These are phyloP conservation scores for Notiomystis cincta DNA, from an alignment of 2,113 vertebrate genomes.

Conservation along the genomic window DNA sequence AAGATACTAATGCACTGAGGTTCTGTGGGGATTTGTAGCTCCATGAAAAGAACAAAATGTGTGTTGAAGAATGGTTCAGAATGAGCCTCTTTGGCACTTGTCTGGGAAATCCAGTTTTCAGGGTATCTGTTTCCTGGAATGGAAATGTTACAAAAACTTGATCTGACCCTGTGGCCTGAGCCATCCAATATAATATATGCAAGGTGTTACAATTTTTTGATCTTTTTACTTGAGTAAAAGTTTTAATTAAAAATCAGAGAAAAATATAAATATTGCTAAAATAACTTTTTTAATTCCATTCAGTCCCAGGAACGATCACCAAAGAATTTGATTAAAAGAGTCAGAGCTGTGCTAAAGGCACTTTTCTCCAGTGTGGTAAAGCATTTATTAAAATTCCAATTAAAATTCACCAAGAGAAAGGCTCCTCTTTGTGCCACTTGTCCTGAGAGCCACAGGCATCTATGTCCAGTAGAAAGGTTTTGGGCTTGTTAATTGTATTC, in stretches of 20 bases:
- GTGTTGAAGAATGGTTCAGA: neutral
- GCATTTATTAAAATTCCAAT: constrained; percentile 31
- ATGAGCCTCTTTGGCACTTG: neutral
- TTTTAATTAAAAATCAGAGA: neutral
- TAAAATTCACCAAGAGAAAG: neutral
- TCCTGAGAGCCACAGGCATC: neutral
- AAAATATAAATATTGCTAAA: neutral
- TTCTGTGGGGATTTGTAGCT: neutral
- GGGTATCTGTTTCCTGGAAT: neutral
- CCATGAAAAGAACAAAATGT: neutral
- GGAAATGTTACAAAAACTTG: neutral
- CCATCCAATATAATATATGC: neutral
- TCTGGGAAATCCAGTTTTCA: neutral
- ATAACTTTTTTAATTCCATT: neutral
- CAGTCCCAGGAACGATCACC: neutral
- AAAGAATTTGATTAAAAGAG: constrained; percentile 4
- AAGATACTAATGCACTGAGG: neutral
- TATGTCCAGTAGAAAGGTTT: neutral
- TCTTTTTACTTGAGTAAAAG: neutral
- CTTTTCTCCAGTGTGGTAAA: neutral
- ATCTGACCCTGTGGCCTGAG: neutral
- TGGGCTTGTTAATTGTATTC: neutral
- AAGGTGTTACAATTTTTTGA: neutral
- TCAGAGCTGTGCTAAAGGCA: neutral
- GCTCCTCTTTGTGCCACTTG: neutral